Conservation (phyloP, 1,140 invertebrate genomes). For the Drosophila takahashii region DNA sequence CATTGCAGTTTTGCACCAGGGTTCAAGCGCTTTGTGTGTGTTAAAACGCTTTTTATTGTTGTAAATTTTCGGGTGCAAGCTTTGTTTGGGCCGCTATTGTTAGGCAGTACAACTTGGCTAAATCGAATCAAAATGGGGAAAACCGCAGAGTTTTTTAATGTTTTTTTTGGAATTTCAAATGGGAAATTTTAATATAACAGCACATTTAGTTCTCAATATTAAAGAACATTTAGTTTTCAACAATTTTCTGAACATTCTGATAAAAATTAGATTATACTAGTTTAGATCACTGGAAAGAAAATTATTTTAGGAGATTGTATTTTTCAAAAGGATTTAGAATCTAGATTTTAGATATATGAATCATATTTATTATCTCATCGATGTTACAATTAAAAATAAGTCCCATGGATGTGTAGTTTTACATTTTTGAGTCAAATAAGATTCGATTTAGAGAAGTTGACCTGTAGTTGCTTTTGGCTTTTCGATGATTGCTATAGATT, state of each 20-base stretch:
- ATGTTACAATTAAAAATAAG: no score
- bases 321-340: background rate
- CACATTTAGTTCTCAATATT: no score
- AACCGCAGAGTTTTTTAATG: background rate
- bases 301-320: background rate
- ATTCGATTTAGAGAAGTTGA: constrained; percentile 1
- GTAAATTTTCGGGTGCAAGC: constrained; percentile 61
- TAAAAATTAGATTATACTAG: no score
- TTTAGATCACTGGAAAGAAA: no score
- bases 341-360: no score
- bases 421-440: background rate
- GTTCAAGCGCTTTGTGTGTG: constrained; percentile 72
- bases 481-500: constrained; percentile 70
- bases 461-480: constrained; percentile 44
- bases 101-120: constrained; percentile 18
- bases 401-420: no score
- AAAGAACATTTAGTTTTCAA: no score
- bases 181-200: no score
- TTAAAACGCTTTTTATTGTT: constrained; percentile 79
- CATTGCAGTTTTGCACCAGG: constrained; percentile 67
- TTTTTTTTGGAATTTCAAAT: no score
- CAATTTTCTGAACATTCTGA: no score
- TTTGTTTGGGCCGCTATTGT: constrained; percentile 13
- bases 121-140: background rate
- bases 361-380: no score